Conservation (phyloP, 2,888 invertebrate species). For the Philopedon plagiatum region DNA sequence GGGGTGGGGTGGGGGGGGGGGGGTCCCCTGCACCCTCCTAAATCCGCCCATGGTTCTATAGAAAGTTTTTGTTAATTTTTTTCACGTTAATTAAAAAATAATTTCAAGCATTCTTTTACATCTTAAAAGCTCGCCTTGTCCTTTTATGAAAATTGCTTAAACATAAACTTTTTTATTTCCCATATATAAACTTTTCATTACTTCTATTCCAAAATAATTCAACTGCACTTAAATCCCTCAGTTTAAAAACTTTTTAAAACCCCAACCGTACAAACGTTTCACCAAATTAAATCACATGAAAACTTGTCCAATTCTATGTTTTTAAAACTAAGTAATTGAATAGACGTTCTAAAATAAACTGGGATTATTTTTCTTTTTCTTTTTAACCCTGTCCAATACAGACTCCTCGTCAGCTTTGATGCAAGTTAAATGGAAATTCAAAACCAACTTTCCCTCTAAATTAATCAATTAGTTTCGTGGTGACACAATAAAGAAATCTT, state of each 20-base stretch:
- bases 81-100: no score
- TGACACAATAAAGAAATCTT: background rate
- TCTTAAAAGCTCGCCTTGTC: no score
- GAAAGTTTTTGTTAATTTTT: no score
- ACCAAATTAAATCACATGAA: constrained; percentile 3
- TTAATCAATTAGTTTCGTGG: background rate
- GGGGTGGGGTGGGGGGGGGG: no score
- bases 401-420: constrained; percentile 1
- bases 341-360: constrained; percentile 14
- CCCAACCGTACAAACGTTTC: background rate
- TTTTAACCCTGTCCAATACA: constrained; percentile 1
- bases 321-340: constrained; percentile 19
- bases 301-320: background rate
- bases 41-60: no score
- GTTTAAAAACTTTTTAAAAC: constrained; percentile 7
- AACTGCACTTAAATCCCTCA: background rate
- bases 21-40: no score
- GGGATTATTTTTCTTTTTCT: background rate
- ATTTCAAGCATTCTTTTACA: no score
- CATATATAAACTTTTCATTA: background rate
- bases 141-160: no score
- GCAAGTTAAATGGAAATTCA: constrained; percentile 13
- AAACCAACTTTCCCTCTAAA: background rate
- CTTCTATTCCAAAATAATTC: background rate
- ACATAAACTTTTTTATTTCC: background rate